Conservation (phyloP, 2,113 vertebrate species). For the Psettodes erumei region DNA sequence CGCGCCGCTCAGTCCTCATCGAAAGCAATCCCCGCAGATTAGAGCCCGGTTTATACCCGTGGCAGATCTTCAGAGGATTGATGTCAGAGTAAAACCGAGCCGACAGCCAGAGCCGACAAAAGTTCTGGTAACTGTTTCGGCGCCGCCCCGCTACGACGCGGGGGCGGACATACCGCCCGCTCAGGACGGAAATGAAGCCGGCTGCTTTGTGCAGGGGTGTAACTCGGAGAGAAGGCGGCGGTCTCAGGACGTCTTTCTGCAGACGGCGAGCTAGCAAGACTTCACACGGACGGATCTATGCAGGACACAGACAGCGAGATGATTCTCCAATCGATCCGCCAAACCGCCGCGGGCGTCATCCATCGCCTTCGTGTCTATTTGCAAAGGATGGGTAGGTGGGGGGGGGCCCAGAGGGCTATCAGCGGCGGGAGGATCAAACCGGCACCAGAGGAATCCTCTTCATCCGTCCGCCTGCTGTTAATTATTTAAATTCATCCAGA, state of each 20-base stretch:
- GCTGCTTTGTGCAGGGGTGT: conserved; percentile 14
- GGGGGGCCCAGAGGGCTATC: conserved; percentile 35
- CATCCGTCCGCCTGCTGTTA: conserved; percentile 55
- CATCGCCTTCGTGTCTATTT: conserved; percentile 66
- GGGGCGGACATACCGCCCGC: too few relatives aligned
- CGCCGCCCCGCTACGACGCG: neutral
- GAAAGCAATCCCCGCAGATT: conserved; percentile 63
- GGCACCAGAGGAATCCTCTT: conserved; percentile 45
- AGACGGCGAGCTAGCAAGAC: conserved; percentile 56
- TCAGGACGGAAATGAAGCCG: neutral
- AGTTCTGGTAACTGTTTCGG: conserved; percentile 28
- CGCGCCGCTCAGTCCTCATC: conserved; percentile 39
- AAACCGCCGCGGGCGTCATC: conserved; percentile 71
- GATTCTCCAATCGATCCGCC: conserved; percentile 72
- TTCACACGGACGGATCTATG: conserved; percentile 68
- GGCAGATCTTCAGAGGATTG: conserved; percentile 45
- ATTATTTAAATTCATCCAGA: conserved; percentile 67
- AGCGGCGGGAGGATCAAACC: conserved; percentile 44
- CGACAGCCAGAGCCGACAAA: conserved; percentile 38
- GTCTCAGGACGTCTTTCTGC: conserved; percentile 36
- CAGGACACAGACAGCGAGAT: conserved; percentile 68
- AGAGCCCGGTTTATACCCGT: conserved; percentile 23
- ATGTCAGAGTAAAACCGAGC: conserved; percentile 41
- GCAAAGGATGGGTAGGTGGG: conserved; percentile 9
- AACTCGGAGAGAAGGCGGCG: conserved; percentile 25